These are phyloP conservation scores for Dilophus febrilis DNA, from an alignment of 2,888 invertebrate genomes.

Conservation along the genomic window DNA sequence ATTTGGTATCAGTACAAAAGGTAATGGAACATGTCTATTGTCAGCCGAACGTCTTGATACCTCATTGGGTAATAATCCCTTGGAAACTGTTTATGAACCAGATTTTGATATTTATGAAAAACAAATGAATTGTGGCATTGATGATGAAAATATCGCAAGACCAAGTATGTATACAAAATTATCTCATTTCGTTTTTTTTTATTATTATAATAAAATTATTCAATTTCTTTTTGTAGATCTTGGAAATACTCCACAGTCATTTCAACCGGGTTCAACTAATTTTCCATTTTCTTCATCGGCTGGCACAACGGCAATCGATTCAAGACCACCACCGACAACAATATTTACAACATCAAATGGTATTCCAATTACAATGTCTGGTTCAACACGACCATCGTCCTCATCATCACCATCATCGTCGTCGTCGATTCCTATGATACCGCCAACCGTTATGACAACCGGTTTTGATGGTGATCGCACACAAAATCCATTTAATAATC, in stretches of 20 bases:
- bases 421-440: no score
- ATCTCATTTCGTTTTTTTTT: conserved; percentile 1
- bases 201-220: background rate
- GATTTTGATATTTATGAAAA: conserved; percentile 43
- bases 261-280: background rate
- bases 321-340: background rate
- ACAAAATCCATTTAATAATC: background rate
- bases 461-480: no score
- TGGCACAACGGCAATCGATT: background rate
- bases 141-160: conserved; percentile 13
- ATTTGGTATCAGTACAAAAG: conserved; percentile 42
- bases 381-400: no score
- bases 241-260: background rate
- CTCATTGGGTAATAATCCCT: conserved; percentile 32
- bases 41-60: conserved; percentile 32
- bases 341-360: conserved; percentile 1
- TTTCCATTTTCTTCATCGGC: conserved; percentile 1
- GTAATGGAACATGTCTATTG: conserved; percentile 43
- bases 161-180: background rate
- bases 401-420: no score
- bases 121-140: conserved; percentile 34
- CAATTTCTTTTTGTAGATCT: background rate
- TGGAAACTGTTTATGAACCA: conserved; percentile 36
- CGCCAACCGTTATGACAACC: background rate
- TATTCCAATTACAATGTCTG: no score